Percentiles rank a stretch among this genome's conserved stretches.
Conservation (phyloP, 2,113 vertebrate genomes). For the Crotophaga sulcirostris region DNA sequence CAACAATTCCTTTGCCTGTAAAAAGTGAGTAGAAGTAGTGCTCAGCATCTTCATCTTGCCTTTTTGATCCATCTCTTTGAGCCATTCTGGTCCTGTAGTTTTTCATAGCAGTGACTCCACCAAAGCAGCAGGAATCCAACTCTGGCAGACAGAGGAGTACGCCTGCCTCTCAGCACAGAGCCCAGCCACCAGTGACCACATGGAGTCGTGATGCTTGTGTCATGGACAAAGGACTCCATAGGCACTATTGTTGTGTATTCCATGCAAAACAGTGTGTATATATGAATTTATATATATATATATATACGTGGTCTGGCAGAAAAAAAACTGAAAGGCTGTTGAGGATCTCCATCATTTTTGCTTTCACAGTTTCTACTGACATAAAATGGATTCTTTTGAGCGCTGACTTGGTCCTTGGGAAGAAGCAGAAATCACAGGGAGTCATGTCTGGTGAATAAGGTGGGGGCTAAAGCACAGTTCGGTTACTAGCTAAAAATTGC, state of each 20-base stretch:
- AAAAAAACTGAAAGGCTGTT: no score
- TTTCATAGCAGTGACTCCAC: background rate
- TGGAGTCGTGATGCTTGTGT: fast-evolving
- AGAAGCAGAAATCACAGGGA: no score
- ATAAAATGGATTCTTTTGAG: no score
- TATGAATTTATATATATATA: no score
- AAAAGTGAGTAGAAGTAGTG: background rate
- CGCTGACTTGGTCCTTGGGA: no score
- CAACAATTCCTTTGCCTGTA: background rate
- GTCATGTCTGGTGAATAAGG: no score
- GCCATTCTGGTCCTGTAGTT: background rate
- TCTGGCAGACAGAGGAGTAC: background rate
- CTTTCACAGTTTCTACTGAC: no score
- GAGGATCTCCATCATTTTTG: no score
- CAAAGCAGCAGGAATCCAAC: background rate
- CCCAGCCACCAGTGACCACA: background rate
- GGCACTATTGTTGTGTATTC: background rate
- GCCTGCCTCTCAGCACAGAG: background rate
- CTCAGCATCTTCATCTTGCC: background rate
- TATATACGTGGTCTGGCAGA: no score
- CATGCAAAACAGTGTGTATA: background rate
- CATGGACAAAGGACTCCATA: background rate
- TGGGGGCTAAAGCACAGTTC: no score
- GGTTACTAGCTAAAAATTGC: no score
- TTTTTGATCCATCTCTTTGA: background rate